Evolutionary conservation across 2,888 invertebrate genomes (phyloP), one percentile per base, ranked within the genome.

Genomic region (Fissipunctia ypsillon): DNA sequence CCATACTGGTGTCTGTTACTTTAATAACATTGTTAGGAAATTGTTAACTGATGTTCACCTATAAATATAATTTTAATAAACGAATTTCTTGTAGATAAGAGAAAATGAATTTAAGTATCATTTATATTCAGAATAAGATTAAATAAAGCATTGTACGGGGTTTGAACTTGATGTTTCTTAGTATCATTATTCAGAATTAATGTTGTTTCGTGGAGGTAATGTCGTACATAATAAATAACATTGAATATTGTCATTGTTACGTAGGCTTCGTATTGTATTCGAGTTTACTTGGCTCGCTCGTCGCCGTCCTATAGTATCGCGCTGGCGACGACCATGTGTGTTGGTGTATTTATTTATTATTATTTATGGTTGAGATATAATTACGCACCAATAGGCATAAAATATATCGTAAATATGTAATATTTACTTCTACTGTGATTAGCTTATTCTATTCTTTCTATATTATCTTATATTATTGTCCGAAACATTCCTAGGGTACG

Each of bases 351-450:
- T 84, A 87, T 87, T 85, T 87, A 87, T 84, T 81, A 87, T 82
- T 80, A 75, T 84, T 82, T 80, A 85, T 84, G 83, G 78, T 90
- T 89, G 89, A 89, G 86, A 89, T 88, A 89, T 87, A 89, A 89
- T 88, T 89, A 88, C 89, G 88, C 91, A 90, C 90, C 91, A 85
- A 89, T 91, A 91, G 88, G 87, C 90, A 90, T 91, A 89, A 88
- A 85, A 90, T 92, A 91, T 92, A 89, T 91, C 92, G 93, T 94
- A 93, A 94, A 94, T 93, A 94, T 93, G 88, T 94, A 91, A 94
- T 95, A 94, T 95, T 94, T 94, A 94, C 94, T 95, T 94, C 91
- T 91, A 91, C 93, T 95, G 95, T 95, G 95, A 95, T 95, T 94
- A 92, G 92, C 91, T 92, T 93, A 91, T 91, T 93, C 92, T 94